These are phyloP conservation scores for Ctenoplectra terminalis DNA, from an alignment of 1,140 invertebrate genomes.

Conservation along the genomic window DNA sequence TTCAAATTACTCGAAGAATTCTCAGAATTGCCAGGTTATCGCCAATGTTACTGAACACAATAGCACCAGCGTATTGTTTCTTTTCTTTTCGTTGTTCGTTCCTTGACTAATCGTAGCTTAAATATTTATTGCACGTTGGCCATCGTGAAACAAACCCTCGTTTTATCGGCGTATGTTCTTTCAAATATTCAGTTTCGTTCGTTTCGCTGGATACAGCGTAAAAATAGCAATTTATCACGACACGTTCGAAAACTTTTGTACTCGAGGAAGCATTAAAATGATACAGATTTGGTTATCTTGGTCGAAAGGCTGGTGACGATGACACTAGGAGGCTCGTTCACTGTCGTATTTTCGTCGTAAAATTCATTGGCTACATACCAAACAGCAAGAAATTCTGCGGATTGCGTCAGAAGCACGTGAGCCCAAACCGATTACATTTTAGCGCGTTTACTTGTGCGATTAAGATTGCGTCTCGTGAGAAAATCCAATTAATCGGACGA, in stretches of 20 bases:
- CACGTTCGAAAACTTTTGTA: background rate
- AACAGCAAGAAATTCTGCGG: constrained; percentile 58
- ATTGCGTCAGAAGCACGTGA: constrained; percentile 69
- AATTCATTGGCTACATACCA: constrained; percentile 69
- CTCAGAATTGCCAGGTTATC: background rate
- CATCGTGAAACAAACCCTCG: background rate
- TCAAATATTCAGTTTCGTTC: background rate
- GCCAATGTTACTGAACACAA: constrained; percentile 17
- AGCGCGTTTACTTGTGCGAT: background rate
- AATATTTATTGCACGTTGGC: background rate
- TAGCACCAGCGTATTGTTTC: background rate
- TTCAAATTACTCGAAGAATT: background rate
- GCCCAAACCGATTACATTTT: background rate
- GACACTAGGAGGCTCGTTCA: background rate
- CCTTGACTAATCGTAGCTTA: background rate
- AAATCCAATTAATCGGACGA: background rate
- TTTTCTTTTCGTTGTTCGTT: background rate
- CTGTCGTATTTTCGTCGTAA: constrained; percentile 61
- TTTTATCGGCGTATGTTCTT: background rate
- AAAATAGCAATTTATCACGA: background rate
- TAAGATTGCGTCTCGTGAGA: background rate
- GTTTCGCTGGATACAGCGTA: background rate
- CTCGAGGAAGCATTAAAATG: background rate
- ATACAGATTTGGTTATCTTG: background rate
- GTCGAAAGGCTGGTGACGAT: background rate